These are phyloP conservation scores for Artibeus lituratus DNA, from an alignment of 2,797 vertebrate genomes.

Conservation along the genomic window DNA sequence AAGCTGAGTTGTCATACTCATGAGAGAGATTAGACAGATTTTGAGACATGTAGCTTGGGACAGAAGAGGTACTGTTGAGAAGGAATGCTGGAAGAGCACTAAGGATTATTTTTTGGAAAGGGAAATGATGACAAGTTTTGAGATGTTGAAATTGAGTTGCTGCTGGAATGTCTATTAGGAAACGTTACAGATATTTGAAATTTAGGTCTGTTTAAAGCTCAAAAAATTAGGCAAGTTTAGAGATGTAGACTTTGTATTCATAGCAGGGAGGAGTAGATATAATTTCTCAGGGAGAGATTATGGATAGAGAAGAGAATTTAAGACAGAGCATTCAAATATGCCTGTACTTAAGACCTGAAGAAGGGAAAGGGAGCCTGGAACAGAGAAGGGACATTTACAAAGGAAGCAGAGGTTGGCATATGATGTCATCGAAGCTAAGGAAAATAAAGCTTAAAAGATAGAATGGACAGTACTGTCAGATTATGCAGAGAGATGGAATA, in stretches of 20 bases:
- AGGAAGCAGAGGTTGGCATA: background rate
- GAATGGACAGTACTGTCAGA: background rate
- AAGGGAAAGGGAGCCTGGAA: background rate
- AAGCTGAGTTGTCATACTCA: background rate
- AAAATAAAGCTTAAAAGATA: background rate
- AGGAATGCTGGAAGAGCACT: background rate
- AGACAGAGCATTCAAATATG: background rate
- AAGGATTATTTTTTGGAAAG: background rate
- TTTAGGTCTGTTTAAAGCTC: background rate
- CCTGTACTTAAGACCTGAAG: background rate
- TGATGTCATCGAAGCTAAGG: background rate
- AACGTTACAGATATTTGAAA: background rate
- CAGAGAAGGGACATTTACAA: constrained; percentile 21
- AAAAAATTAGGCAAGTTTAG: background rate
- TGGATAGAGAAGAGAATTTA: background rate
- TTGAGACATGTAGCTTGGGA: background rate
- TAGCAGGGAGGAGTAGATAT: background rate
- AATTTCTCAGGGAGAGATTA: background rate
- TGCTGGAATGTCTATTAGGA: background rate
- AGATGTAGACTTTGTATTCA: background rate
- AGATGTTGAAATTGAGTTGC: constrained; percentile 17
- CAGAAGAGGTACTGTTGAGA: background rate
- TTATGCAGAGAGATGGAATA: background rate
- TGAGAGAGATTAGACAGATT: background rate
- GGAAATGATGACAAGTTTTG: background rate